Evolutionary conservation across 2,888 invertebrate genomes (phyloP).

Genomic region (Pachydiplax longipennis): DNA sequence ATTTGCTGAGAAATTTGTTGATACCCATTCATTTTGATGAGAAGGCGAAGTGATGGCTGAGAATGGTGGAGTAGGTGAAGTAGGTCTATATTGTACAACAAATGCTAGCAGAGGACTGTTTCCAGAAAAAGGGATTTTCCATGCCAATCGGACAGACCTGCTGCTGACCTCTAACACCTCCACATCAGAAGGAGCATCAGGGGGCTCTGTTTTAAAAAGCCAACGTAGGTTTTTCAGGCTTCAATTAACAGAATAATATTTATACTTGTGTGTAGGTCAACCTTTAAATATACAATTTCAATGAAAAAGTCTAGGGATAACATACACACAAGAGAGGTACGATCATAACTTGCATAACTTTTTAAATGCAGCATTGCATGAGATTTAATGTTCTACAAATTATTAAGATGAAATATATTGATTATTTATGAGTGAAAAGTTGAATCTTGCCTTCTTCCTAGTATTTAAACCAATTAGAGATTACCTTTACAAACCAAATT

Average conservation of each 20-base stretch:
- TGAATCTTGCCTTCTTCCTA: too few relatives aligned
- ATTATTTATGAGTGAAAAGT: too few relatives aligned
- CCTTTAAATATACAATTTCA: background rate
- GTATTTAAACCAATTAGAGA: too few relatives aligned
- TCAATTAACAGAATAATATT: background rate
- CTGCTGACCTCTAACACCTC: constrained; percentile 66
- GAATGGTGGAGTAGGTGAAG: constrained; percentile 2
- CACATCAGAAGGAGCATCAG: constrained; percentile 67
- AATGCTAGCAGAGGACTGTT: constrained; percentile 48
- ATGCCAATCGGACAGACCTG: constrained; percentile 65
- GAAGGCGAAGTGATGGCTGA: background rate
- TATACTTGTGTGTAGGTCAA: background rate
- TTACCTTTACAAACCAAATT: too few relatives aligned
- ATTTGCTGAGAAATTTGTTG: constrained; percentile 3
- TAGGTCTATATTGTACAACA: constrained; percentile 19
- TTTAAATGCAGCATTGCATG: too few relatives aligned
- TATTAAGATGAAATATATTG: too few relatives aligned
- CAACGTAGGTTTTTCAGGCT: background rate
- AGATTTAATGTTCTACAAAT: too few relatives aligned
- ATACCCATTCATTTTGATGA: constrained; percentile 18
- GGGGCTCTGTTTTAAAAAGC: constrained; percentile 56
- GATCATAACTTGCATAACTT: too few relatives aligned
- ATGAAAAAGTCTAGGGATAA: background rate
- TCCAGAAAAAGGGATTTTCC: constrained; percentile 58
- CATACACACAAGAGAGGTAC: too few relatives aligned